A percentile compares a stretch with the other conserved stretches of the same genome.
Evolutionary conservation across 2,113 vertebrate species (phyloP).

Genomic region (Ageneiosus marmoratus): DNA sequence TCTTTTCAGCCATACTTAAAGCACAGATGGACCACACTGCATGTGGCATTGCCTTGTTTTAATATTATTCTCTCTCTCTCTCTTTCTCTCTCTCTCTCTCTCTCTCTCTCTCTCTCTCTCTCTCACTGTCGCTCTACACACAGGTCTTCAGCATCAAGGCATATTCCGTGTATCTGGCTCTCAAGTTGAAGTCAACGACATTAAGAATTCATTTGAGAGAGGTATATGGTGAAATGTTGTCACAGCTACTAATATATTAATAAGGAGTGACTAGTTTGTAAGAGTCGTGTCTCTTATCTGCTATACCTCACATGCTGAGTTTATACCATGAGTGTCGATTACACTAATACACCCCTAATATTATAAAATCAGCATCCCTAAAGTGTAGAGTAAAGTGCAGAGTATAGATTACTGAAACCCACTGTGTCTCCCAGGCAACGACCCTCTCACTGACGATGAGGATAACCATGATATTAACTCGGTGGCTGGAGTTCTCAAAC

Average conservation of each 20-base stretch:
- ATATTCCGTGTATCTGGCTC: constrained; percentile 97
- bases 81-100: neutral
- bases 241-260: neutral
- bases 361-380: neutral
- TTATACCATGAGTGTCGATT: neutral
- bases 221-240: constrained; percentile 69
- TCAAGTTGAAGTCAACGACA: constrained; percentile 97
- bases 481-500: constrained; percentile 95
- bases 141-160: constrained; percentile 97
- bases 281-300: neutral
- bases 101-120: constrained; percentile 8
- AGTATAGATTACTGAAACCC: constrained; percentile 24
- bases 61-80: neutral
- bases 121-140: neutral
- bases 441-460: constrained; percentile 94
- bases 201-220: constrained; percentile 99
- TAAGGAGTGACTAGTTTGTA: neutral
- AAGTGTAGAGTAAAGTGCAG: too few relatives aligned
- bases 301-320: constrained; percentile 1
- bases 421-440: constrained; percentile 82
- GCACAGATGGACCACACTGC: neutral
- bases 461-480: constrained; percentile 98
- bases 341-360: neutral
- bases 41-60: neutral
- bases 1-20: constrained; percentile 26